phyloP scores from a whole-genome alignment of 2,113 vertebrate genomes.

The Apodemus sylvaticus region DNA sequence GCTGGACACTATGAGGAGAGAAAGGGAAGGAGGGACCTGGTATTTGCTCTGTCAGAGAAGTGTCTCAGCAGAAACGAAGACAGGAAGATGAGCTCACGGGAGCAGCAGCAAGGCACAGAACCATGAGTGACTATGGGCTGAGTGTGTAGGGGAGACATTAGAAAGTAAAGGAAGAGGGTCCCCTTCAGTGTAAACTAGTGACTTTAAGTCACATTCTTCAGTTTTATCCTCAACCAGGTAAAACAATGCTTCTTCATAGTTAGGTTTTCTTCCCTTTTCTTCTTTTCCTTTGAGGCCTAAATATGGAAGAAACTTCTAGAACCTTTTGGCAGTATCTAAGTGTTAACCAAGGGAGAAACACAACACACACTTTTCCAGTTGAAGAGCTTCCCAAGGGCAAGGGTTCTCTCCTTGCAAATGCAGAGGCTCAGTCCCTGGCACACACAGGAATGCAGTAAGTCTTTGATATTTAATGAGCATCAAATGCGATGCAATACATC shows the following conservation, averaged over 20 bases:
- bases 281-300: background rate
- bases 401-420: background rate
- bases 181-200: background rate
- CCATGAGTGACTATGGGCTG: rapidly evolving
- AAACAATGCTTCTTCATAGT: background rate
- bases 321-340: background rate
- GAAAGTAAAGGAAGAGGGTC: background rate
- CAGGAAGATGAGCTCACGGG: background rate
- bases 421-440: background rate
- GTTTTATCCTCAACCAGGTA: background rate
- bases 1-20: background rate
- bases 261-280: background rate
- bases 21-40: background rate
- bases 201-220: background rate
- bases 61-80: background rate
- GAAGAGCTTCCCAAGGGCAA: background rate
- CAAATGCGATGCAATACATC: background rate
- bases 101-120: background rate
- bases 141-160: background rate
- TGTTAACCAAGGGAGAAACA: background rate
- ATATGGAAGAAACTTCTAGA: background rate
- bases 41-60: constrained; percentile 27
- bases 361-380: background rate
- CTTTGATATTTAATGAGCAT: background rate
- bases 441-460: background rate